A percentile compares a stretch with the other conserved stretches of the same genome.
Conservation (phyloP, 1,140 invertebrate species). For the Apolygus lucorum region DNA sequence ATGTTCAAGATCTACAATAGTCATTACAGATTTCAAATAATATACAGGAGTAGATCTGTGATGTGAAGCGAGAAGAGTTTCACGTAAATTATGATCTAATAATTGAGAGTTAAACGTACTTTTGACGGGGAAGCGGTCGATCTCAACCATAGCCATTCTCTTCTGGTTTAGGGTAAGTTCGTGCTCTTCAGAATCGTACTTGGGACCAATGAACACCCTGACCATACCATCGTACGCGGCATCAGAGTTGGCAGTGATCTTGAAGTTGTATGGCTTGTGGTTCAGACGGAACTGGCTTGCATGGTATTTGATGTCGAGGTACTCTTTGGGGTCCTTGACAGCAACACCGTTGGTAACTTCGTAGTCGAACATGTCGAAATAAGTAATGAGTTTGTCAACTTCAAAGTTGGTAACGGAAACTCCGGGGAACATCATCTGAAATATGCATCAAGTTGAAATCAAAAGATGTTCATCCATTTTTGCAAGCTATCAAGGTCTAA, state of each 20-base stretch:
- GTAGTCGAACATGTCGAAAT: conserved; percentile 16
- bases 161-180: conserved; percentile 32
- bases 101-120: conserved; percentile 21
- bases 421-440: conserved; percentile 47
- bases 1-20: neutral
- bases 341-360: conserved; percentile 21
- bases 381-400: conserved; percentile 38
- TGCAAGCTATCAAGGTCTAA: no score
- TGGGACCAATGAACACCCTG: conserved; percentile 60
- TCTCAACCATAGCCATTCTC: conserved; percentile 35
- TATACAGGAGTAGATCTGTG: no score
- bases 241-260: conserved; percentile 48
- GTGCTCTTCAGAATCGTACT: conserved; percentile 50
- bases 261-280: conserved; percentile 54
- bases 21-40: neutral
- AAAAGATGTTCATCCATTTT: no score
- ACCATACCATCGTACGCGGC: conserved; percentile 46
- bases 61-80: neutral
- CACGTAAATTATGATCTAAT: neutral
- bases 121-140: conserved; percentile 37
- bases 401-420: conserved; percentile 53
- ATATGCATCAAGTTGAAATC: no score
- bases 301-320: conserved; percentile 36
- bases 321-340: conserved; percentile 1
- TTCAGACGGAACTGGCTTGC: conserved; percentile 48